phyloP scores from a whole-genome alignment of 2,888 invertebrate genomes.

The Eupsilia transversa region DNA sequence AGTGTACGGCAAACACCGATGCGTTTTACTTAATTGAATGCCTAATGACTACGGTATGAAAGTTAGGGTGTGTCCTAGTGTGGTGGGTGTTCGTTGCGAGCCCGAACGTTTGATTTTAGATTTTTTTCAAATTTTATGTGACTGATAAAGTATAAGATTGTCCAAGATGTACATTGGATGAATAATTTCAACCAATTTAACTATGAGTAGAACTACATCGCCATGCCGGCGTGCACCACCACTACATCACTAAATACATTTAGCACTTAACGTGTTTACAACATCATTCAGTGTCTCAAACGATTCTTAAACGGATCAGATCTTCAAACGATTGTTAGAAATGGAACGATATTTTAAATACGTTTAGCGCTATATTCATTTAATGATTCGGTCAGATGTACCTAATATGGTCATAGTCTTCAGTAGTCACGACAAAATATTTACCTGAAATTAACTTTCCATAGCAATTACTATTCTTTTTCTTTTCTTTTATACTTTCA shows the following conservation, averaged over 20 bases:
- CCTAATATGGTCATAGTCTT: no score
- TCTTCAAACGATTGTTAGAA: background rate
- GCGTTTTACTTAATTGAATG: slow-evolving; percentile 87
- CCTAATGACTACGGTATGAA: slow-evolving; percentile 78
- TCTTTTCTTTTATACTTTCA: no score
- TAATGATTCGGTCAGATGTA: background rate
- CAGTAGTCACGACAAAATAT: no score
- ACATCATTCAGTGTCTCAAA: background rate
- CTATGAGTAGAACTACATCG: background rate
- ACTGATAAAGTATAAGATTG: background rate
- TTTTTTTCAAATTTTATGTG: no score
- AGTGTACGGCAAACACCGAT: slow-evolving; percentile 83
- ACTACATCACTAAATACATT: no score
- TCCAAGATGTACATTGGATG: no score
- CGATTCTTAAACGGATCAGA: no score
- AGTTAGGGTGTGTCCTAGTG: slow-evolving; percentile 55
- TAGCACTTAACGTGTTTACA: background rate
- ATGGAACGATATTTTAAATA: background rate
- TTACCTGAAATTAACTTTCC: background rate
- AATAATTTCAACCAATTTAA: background rate
- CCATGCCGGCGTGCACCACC: no score
- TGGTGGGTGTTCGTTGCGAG: slow-evolving; percentile 10
- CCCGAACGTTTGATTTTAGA: background rate
- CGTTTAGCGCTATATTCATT: no score
- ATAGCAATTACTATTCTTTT: background rate